A percentile compares a stretch with the other conserved stretches of the same genome.
phyloP scores from a whole-genome alignment of 2,888 invertebrate species.

The Chirona hameri region DNA sequence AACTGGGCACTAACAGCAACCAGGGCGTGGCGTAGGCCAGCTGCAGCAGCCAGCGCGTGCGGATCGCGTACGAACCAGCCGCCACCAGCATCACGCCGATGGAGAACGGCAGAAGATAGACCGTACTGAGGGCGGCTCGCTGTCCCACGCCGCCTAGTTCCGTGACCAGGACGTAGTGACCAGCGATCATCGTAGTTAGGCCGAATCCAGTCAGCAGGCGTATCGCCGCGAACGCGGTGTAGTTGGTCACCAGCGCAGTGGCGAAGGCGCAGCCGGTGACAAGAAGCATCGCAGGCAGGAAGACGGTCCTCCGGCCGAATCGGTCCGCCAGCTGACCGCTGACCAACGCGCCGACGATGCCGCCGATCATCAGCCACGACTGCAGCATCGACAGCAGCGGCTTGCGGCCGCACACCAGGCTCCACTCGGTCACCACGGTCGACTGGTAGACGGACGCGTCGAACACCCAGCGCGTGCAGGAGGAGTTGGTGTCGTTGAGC shows the following conservation, averaged over 20 bases:
- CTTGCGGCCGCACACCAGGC: too few relatives aligned
- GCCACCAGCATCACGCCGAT: slow-evolving; percentile 63
- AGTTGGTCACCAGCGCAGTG: slow-evolving; percentile 38
- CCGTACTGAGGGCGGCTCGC: slow-evolving; percentile 57
- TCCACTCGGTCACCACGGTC: too few relatives aligned
- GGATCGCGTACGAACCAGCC: slow-evolving; percentile 60
- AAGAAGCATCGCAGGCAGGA: slow-evolving; percentile 38
- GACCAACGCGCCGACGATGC: slow-evolving; percentile 39
- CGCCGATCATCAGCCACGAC: slow-evolving; percentile 38
- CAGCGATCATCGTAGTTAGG: slow-evolving; percentile 33
- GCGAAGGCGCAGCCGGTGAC: slow-evolving; percentile 38
- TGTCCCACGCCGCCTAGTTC: slow-evolving; percentile 60
- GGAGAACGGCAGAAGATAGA: slow-evolving; percentile 68
- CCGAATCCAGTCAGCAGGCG: slow-evolving; percentile 37
- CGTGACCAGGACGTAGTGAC: slow-evolving; percentile 45
- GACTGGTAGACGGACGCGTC: slow-evolving; percentile 34
- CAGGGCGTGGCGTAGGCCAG: slow-evolving; percentile 63
- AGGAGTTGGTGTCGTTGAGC: slow-evolving; percentile 5
- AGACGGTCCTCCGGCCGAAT: slow-evolving; percentile 39
- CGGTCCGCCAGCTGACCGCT: slow-evolving; percentile 39
- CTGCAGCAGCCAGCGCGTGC: slow-evolving; percentile 65
- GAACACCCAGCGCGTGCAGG: slow-evolving; percentile 33
- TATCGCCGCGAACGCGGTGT: slow-evolving; percentile 38
- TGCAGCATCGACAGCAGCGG: slow-evolving; percentile 39
- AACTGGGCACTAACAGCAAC: slow-evolving; percentile 55